Evolutionary conservation across 2,888 invertebrate species (phyloP).

Genomic region (Isotomurus palustris): DNA sequence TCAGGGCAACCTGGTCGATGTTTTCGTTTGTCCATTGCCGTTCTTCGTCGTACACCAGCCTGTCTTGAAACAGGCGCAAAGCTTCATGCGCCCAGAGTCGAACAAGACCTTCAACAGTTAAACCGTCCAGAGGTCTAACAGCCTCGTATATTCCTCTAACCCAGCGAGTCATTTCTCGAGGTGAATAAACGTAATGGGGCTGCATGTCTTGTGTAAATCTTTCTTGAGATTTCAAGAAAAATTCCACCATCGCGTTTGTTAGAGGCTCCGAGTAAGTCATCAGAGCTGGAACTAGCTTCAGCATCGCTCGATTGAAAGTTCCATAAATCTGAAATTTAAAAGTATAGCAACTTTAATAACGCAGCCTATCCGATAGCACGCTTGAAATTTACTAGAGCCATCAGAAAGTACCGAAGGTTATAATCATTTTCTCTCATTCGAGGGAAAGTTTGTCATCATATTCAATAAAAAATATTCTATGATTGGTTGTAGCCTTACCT

Average conservation of each 20-base stretch:
- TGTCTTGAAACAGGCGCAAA: conserved; percentile 90
- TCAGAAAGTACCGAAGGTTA: too few relatives aligned
- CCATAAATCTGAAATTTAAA: conserved; percentile 74
- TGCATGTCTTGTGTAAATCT: conserved; percentile 99
- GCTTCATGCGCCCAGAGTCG: conserved; percentile 99
- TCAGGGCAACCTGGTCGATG: conserved; percentile 64
- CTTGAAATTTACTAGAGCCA: not conserved
- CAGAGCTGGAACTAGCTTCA: conserved; percentile 84
- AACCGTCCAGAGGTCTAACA: conserved; percentile 84
- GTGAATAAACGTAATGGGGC: conserved; percentile 99
- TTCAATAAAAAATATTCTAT: too few relatives aligned
- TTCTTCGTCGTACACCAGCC: conserved; percentile 89
- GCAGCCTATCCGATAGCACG: not conserved
- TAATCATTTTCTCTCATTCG: conserved; percentile 4
- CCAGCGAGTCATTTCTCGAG: conserved; percentile 98
- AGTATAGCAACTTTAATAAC: not conserved
- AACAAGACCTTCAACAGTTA: conserved; percentile 90
- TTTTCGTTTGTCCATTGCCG: conserved; percentile 97
- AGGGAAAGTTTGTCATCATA: conserved; percentile 15
- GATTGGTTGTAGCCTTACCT: conserved; percentile 53
- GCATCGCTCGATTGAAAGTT: conserved; percentile 97
- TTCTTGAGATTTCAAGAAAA: conserved; percentile 94
- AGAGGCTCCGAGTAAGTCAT: conserved; percentile 92
- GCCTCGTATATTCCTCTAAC: conserved; percentile 99
- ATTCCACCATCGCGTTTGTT: conserved; percentile 98